Evolutionary conservation across 2,888 invertebrate genomes (phyloP), one percentile per base, ranked within the genome.

Genomic region (Microctonus aethiopoides): DNA sequence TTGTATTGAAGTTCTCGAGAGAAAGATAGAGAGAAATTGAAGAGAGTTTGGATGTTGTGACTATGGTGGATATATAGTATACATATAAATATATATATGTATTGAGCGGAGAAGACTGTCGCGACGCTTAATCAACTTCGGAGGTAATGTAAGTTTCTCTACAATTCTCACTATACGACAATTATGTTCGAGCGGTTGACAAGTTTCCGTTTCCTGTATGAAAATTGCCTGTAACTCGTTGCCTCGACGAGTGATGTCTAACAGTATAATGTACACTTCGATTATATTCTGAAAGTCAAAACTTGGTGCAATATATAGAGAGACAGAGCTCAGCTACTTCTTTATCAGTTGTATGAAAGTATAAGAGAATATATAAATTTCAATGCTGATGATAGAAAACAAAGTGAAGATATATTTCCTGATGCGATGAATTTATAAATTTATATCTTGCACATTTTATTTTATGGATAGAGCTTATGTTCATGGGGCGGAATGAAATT

Each of bases 171-270:
- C 32, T 32, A 32, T 51, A n/a, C 36, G 34, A 65, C 34, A 56
- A 56, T 65, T 65, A 64, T 36, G 20, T 26, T 20, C 29, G n/a
- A 16, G 62, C 68, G 56, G 64, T 68, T 71, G 68, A 68, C 65
- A 51, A 68, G 68, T 65, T 65, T 61, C 68, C 51, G 54, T 61
- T 65, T 65, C 62, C 62, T 46, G 62, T 62, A 46, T 62, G 41
- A 46, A 62, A 46, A 62, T 62, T 62, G 62, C 62, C 46, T 26
- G 62, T 62, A 62, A 62, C 34, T 60, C 20, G 46, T 32, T 34
- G 63, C n/a, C 65, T 65, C 41, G 54, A 36, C 39, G 51, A 39
- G n/a, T 64, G 51, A 26, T 54, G 22, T 52, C 39, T 65, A n/a
- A 34, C 29, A 46, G 62, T 20, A 29, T 41, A 13, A 29, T 57